Evolutionary conservation across 2,888 invertebrate genomes (phyloP), one percentile per base, ranked within the genome.

Genomic region (Caenorhabditis sp.): DNA sequence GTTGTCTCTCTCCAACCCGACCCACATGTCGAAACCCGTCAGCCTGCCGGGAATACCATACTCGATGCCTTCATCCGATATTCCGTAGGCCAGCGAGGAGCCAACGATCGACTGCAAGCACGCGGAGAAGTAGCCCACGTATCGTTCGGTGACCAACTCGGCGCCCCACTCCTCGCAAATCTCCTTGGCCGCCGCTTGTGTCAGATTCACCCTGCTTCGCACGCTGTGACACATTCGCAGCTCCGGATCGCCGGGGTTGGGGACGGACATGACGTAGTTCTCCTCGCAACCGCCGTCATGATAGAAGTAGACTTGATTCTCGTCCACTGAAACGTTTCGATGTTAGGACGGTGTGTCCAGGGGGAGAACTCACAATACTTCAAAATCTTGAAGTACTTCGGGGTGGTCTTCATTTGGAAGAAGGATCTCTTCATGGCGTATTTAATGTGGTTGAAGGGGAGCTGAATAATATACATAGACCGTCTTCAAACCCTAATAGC

Each of bases 371-470:
- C 8, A 63, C 61, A 16, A 24, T 63, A 63, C 4, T 5, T 6
- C 24, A 6, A 41, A 7, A 63, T 16, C n/a, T 63, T 63, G 44
- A 44, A 63, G 16, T 63, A 63, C 12, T 63, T 63, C 16, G 41
- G 44, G 1, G 61, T 63, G 0, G 61, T 63, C 16, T 41, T 63
- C 0, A 63, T 16, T 14, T 14, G 41, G 61, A 63, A 63, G 14
- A 63, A 44, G 7, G 41, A 24, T 38, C 22, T 4, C 7, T 31
- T 31, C 31, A 31, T 31, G 5, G 31, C 31, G 31, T 6, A 31
- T 31, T 7, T 4, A 7, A 31, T 31, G 4, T 7, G 31, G 5
- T 6, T 31, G 7, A 6, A 31, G 31, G 31, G 31, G 7, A 31
- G 31, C 31, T 44, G 44, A 10, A 31, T 14, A 44, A 14, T 44